Evolutionary conservation across 2,888 invertebrate genomes (phyloP), one percentile per base, ranked within the genome.

Genomic region (Eucriotettix oculatus): DNA sequence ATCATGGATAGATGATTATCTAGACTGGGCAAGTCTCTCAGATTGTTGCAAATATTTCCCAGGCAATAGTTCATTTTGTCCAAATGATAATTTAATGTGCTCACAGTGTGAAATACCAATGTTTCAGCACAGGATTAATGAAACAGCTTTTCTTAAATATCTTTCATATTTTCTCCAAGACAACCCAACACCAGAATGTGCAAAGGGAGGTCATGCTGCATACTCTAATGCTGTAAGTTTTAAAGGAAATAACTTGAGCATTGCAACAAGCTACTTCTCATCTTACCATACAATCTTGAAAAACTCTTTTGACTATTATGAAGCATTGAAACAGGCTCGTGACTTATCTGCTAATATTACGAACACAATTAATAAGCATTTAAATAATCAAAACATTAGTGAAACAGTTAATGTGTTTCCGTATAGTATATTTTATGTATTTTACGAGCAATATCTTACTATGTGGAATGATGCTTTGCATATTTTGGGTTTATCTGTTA

Each of bases 1-100:
- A 58, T 92, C 92, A 59, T 99, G 98, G 98, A 72, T 99, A 62
- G 98, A 98, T 71, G 97, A 97, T 73, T 98, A 92, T 75, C 84
- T 94, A 70, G 93, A 93, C 74, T 98, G 97, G 96, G 74, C 85
- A 1, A 71, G 76, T 9, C 71, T 79, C 1, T 67, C 77, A 1
- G 65, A 70, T 0, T 74, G 74, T 52, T 92, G 91, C 71, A 78
- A 76, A 67, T 79, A 79, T 66, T 74, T 76, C 60, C 75, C 75
- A 60, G 67, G 69, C 0, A 79, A 80, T 66, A 74, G 75, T 58
- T 78, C 76, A 42, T 87, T 85, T 70, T 87, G 87, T 71, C 85
- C 64, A 68, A 12, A 65, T 60, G 48, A 55, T n/a, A 42, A 14
- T 11, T 10, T 16, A 16, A 42, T 41, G 7, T 83, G 83, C 69